Percentiles rank a stretch among this genome's conserved stretches.
Evolutionary conservation across 2,888 invertebrate species (phyloP).

Genomic region (Megamerina dolium): DNA sequence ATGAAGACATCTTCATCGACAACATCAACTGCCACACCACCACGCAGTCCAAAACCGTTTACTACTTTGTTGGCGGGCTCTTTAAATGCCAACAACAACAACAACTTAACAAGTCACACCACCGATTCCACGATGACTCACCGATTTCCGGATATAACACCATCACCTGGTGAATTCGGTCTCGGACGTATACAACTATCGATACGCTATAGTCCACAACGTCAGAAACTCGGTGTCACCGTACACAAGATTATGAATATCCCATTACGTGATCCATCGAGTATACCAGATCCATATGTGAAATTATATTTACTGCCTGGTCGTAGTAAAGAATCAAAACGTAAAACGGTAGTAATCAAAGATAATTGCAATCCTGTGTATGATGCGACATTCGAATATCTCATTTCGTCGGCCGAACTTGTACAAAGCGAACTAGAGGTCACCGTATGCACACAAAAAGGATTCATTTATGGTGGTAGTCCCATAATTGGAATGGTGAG

Average conservation of each 20-base stretch:
- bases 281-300: conserved; percentile 85
- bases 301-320: conserved; percentile 82
- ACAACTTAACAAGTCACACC: too few species aligned
- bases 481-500: conserved; percentile 76
- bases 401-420: conserved; percentile 74
- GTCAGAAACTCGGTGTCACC: conserved; percentile 75
- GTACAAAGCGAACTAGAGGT: conserved; percentile 72
- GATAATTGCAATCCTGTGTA: conserved; percentile 87
- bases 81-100: too few species aligned
- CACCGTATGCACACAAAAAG: conserved; percentile 83
- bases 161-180: conserved; percentile 66
- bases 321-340: conserved; percentile 76
- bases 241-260: conserved; percentile 87
- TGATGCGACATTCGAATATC: conserved; percentile 87
- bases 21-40: conserved; percentile 33
- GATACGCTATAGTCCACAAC: conserved; percentile 74
- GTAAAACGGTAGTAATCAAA: conserved; percentile 74
- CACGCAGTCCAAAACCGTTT: conserved; percentile 30
- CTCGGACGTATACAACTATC: conserved; percentile 79
- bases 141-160: conserved; percentile 56
- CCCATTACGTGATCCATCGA: conserved; percentile 72
- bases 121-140: conserved; percentile 52
- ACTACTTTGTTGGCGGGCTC: conserved; percentile 19
- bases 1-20: conserved; percentile 24
- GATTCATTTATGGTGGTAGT: conserved; percentile 71